Base-by-base conservation (phyloP, 2,888 invertebrate species). In the Leucophenga maculata region DNA sequence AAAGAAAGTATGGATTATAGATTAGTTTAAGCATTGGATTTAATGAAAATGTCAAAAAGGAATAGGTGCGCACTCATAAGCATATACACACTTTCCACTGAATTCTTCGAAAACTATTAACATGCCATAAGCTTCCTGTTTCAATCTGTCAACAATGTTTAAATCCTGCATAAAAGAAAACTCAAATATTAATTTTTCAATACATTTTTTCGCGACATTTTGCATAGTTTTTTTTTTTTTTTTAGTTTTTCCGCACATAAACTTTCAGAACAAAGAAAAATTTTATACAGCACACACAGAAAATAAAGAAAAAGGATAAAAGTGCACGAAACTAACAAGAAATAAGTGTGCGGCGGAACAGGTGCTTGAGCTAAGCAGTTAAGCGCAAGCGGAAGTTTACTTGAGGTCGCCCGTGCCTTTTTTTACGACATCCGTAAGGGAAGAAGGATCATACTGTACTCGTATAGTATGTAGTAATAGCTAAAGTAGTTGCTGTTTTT, bases 311-410 rank as follows among this genome's bases (percentile, higher is more conserved):
- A 59, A 22, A 22, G 13, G 11, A 18, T 55, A 3, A 59, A 3
- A 26, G 26, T 26, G 26, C n/a, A 59, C n/a, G n/a, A 32, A 22
- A 26, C 32, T 16, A 59, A 59, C 31, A 59, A 59, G 13, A 60
- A 62, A 44, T 18, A 46, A 46, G 18, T 16, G 22, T 46, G 26
- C 46, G 48, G 8, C 22, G 62, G 32, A 64, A 64, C 48, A 64
- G 62, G 62, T 64, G 62, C 62, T 64, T 48, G 26, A 64, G 62
- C 22, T 64, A 64, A 64, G 62, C 62, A 62, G 62, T 62, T 62
- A 62, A 62, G 62, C 62, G 46, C 39, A n/a, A 22, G 18, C 62
- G 62, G 62, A 64, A 64, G 62, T 64, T 64, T 46, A 64, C 62
- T 48, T 64, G n/a, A 64, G 62, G 62, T 64, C 62, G 62, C 60